Conservation (phyloP, 2,888 invertebrate genomes). For the Scaptomyza cyrtandrae region DNA sequence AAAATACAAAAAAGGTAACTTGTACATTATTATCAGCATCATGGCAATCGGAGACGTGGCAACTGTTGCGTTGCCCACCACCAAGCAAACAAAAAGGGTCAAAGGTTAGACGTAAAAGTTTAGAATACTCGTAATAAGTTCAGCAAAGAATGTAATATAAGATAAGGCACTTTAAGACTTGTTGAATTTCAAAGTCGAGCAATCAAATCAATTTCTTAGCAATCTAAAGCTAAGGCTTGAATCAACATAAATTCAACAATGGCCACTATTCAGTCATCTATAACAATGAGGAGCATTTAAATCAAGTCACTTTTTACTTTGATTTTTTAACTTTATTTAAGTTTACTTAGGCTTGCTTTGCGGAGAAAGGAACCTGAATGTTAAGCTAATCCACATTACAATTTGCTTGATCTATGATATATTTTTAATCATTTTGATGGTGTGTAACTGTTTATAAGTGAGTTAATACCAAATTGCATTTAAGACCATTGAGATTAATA, state of each 20-base stretch:
- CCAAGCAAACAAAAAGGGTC: constrained; percentile 35
- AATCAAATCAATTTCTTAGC: constrained; percentile 34
- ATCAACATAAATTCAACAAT: neutral
- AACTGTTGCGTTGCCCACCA: constrained; percentile 59
- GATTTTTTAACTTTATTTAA: too few relatives aligned
- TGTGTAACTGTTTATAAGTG: too few relatives aligned
- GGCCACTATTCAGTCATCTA: too few relatives aligned
- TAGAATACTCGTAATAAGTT: constrained; percentile 27
- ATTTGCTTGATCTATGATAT: too few relatives aligned
- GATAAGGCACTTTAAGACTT: constrained; percentile 55
- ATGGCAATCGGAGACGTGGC: constrained; percentile 23
- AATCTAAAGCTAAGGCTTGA: neutral
- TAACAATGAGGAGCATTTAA: too few relatives aligned
- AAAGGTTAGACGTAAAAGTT: constrained; percentile 19
- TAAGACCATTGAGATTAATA: too few relatives aligned
- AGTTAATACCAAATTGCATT: too few relatives aligned
- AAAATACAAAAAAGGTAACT: constrained; percentile 18
- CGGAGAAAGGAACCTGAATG: too few relatives aligned
- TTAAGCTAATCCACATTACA: too few relatives aligned
- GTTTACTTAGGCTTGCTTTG: too few relatives aligned
- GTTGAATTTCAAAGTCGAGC: constrained; percentile 30
- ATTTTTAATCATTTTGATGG: too few relatives aligned
- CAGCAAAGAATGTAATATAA: constrained; percentile 38
- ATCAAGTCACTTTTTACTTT: too few relatives aligned
- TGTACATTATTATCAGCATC: constrained; percentile 44